These are phyloP conservation scores for Teleopsis dalmanni DNA, from an alignment of 1,140 invertebrate genomes.

Conservation along the genomic window DNA sequence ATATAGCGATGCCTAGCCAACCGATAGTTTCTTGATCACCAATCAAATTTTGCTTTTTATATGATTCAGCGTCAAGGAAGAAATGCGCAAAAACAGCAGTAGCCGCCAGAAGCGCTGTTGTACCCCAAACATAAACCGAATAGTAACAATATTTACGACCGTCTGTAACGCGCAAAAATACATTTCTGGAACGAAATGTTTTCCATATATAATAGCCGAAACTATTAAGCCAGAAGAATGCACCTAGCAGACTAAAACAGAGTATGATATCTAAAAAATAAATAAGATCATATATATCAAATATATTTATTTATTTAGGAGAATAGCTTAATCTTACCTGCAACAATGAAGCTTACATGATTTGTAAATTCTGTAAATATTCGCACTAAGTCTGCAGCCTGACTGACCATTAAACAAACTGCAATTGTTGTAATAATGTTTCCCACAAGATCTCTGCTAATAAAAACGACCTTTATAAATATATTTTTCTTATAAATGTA, in stretches of 20 bases:
- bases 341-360: slow-evolving; percentile 68
- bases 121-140: slow-evolving; percentile 69
- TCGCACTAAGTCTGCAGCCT: slow-evolving; percentile 67
- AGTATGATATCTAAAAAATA: slow-evolving; percentile 57
- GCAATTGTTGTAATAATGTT: slow-evolving; percentile 75
- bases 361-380: slow-evolving; percentile 72
- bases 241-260: slow-evolving; percentile 63
- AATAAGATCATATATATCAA: background rate
- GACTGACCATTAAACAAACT: slow-evolving; percentile 64
- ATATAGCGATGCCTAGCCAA: slow-evolving; percentile 68
- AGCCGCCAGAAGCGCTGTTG: slow-evolving; percentile 58
- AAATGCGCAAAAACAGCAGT: slow-evolving; percentile 73
- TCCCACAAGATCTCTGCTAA: slow-evolving; percentile 62
- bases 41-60: slow-evolving; percentile 46
- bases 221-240: slow-evolving; percentile 78
- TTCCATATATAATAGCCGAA: slow-evolving; percentile 80
- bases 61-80: slow-evolving; percentile 61
- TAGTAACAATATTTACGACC: slow-evolving; percentile 79
- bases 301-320: background rate
- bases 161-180: slow-evolving; percentile 73
- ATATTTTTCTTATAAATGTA: background rate
- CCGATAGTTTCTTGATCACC: slow-evolving; percentile 63
- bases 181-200: slow-evolving; percentile 74
- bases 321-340: slow-evolving; percentile 48
- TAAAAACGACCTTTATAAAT: slow-evolving; percentile 9